Conservation (phyloP, 2,797 vertebrate species). For the Helicolenus hilgendorfi region DNA sequence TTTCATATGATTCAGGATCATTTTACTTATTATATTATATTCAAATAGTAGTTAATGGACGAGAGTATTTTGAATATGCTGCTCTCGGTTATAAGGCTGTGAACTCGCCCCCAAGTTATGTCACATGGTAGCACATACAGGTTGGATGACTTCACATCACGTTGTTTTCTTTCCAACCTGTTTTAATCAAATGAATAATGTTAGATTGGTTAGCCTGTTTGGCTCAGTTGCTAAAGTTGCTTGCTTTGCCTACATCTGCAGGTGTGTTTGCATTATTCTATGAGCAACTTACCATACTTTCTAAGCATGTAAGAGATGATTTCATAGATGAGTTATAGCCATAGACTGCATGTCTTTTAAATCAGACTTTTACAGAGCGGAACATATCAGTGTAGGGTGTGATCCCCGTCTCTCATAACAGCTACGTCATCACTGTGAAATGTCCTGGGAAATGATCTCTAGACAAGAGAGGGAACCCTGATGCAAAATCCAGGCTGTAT, state of each 20-base stretch:
- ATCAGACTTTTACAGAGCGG: not conserved
- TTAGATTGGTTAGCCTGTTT: not conserved
- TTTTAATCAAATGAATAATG: not conserved
- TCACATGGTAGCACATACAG: not conserved
- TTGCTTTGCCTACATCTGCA: not conserved
- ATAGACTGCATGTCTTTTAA: not conserved
- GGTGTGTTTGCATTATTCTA: not conserved
- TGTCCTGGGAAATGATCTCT: not conserved
- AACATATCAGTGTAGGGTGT: not conserved
- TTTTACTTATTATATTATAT: not conserved
- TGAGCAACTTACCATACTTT: not conserved
- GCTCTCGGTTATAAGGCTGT: not conserved
- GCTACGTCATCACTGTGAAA: not conserved
- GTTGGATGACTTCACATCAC: not conserved
- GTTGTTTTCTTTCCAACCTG: not conserved
- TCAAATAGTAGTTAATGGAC: not conserved
- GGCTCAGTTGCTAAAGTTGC: not conserved
- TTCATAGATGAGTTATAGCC: not conserved
- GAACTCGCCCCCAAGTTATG: not conserved
- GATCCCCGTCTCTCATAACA: not conserved
- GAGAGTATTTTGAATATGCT: not conserved
- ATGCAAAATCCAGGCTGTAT: not conserved
- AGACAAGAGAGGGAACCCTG: not conserved
- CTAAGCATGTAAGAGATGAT: not conserved
- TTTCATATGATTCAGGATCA: not conserved